Percentiles rank a stretch among this genome's conserved stretches.
phyloP scores from a whole-genome alignment of 2,797 vertebrate species.

The Characodon lateralis region DNA sequence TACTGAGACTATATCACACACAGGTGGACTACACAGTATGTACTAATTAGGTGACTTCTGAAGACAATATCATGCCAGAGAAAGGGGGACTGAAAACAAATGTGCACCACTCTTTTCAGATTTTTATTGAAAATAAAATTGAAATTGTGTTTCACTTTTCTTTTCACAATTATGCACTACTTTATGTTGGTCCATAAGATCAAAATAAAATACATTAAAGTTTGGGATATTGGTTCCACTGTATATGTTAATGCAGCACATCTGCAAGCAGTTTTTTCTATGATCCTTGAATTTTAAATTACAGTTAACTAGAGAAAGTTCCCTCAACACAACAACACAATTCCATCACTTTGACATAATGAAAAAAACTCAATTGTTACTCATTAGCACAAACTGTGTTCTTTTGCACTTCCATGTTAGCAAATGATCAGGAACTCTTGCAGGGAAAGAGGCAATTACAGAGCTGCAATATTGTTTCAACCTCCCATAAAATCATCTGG shows the following conservation, averaged over 20 bases:
- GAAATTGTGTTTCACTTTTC: too few species aligned
- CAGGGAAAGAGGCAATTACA: constrained; percentile 40
- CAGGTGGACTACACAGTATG: too few species aligned
- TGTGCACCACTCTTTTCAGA: too few species aligned
- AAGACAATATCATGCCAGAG: too few species aligned
- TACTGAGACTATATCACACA: too few species aligned
- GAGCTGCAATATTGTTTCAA: constrained; percentile 28
- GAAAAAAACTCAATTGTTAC: constrained; percentile 19
- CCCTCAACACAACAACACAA: background rate
- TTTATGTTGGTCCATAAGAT: background rate
- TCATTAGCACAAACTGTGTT: constrained; percentile 26
- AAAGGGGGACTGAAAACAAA: too few species aligned
- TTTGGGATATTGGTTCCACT: background rate
- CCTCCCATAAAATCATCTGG: constrained; percentile 17
- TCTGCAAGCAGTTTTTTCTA: background rate
- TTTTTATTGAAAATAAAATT: too few species aligned
- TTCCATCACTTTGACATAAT: constrained; percentile 19
- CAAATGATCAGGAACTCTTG: constrained; percentile 36
- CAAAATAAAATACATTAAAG: background rate
- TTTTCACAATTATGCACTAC: too few species aligned
- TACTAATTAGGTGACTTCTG: too few species aligned
- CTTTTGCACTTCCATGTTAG: constrained; percentile 29
- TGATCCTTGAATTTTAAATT: background rate
- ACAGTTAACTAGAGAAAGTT: background rate
- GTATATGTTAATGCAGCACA: background rate